These are phyloP conservation scores for Oncorhynchus mykiss DNA, from an alignment of 2,113 vertebrate species.

Conservation along the genomic window DNA sequence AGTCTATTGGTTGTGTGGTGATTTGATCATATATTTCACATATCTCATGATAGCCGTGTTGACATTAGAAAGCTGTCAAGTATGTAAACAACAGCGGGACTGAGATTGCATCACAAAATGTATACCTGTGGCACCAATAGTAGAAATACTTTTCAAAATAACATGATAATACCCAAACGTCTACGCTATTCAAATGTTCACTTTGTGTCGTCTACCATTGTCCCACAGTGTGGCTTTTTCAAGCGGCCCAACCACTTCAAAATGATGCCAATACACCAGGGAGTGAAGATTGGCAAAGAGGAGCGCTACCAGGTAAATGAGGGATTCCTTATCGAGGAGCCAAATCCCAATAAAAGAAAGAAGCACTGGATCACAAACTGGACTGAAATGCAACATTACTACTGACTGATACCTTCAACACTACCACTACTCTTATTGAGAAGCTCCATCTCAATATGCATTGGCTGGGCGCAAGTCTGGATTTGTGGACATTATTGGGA, in stretches of 20 bases:
- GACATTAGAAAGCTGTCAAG: no score
- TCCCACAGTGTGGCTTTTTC: conserved; percentile 84
- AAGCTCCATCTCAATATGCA: neutral
- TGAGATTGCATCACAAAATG: no score
- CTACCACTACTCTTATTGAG: neutral
- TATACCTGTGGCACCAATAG: no score
- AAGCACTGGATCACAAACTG: conserved; percentile 86
- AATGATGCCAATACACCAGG: conserved; percentile 80
- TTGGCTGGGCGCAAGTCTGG: neutral
- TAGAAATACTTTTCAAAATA: neutral
- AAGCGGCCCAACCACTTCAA: conserved; percentile 72
- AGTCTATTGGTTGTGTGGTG: no score
- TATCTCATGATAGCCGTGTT: neutral
- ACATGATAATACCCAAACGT: neutral
- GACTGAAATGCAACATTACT: conserved; percentile 62
- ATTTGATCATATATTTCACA: no score
- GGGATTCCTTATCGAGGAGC: conserved; percentile 64
- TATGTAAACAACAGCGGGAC: neutral
- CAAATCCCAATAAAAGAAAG: conserved; percentile 45
- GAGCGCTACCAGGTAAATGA: conserved; percentile 72
- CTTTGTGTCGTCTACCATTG: neutral
- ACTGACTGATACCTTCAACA: neutral
- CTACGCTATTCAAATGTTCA: neutral
- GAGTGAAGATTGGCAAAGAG: conserved; percentile 78
- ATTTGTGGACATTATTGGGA: neutral